Evolutionary conservation across 2,888 invertebrate species (phyloP), one percentile per base, ranked within the genome.

Genomic region (Geophilus truncorum): DNA sequence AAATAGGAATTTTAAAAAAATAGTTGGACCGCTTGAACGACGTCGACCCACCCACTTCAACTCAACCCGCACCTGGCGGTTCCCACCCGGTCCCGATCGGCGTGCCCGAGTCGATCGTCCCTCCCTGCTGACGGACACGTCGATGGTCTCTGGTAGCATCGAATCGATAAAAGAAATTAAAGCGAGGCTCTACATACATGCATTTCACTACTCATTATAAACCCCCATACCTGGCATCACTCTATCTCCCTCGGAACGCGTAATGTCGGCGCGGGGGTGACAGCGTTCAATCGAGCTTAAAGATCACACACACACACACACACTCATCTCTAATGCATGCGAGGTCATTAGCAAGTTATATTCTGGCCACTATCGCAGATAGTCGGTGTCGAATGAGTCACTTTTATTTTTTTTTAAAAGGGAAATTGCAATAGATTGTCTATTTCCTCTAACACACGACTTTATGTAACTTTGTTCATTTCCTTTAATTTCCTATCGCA

Each of bases 131-230:
- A 40, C 40, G 40, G 40, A 12, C 40, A 40, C 15, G 40, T 40
- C 40, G 40, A 40, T 40, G 40, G 40, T 40, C 40, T 7, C 15
- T 15, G 40, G 57, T 57, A 57, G 57, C 21, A 57, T 57, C 12
- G 7, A 57, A 57, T 57, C 57, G 57, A 57, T 57, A 23, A 23
- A 57, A 57, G 57, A 57, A 57, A 57, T 57, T 57, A 57, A 57
- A 57, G 57, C 21, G 57, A 23, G 21, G 57, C 57, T 4, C 57
- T 21, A 21, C 12, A 57, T 21, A 40, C 40, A 57, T 21, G 23
- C 57, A 57, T 57, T 57, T 57, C 57, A 57, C 57, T 57, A 57
- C 57, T 57, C 57, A 57, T 57, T 57, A 57, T 57, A 57, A 57
- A 57, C 21, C 21, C 12, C 57, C 57, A 57, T 57, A 57, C 57